Percentiles rank a stretch among this genome's conserved stretches.
Evolutionary conservation across 2,888 invertebrate species (phyloP).

Genomic region (Eupithecia abbreviata): DNA sequence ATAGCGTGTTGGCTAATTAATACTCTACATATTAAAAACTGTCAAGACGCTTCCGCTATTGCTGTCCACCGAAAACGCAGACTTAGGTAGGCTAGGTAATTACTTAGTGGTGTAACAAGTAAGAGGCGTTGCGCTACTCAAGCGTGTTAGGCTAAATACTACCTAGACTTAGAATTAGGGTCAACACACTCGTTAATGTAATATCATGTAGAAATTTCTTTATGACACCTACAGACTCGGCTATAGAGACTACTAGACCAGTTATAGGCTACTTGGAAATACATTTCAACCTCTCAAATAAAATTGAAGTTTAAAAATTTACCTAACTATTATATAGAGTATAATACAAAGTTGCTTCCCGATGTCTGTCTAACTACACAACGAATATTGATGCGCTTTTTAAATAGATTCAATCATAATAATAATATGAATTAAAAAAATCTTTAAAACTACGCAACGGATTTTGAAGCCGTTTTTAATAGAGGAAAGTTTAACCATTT

Average conservation of each 20-base stretch:
- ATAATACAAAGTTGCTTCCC: no score
- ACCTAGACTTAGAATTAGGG: slow-evolving; percentile 22
- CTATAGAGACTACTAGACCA: neutral
- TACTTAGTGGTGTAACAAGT: slow-evolving; percentile 29
- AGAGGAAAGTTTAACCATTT: no score
- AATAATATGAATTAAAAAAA: no score
- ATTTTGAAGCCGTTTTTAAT: no score
- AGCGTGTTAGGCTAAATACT: slow-evolving; percentile 18
- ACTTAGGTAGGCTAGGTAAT: neutral
- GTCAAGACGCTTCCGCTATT: slow-evolving; percentile 1
- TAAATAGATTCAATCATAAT: no score
- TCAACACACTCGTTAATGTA: slow-evolving; percentile 3
- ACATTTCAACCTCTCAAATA: no score
- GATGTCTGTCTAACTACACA: no score
- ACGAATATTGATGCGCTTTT: no score
- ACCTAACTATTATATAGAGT: no score
- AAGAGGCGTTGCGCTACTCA: slow-evolving; percentile 31
- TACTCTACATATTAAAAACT: neutral
- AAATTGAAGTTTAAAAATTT: neutral
- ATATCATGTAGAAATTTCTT: slow-evolving; percentile 1
- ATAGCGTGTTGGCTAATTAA: neutral
- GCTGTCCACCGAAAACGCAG: neutral
- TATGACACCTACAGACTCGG: neutral
- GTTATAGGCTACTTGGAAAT: neutral
- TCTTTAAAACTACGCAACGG: no score